Conservation (phyloP, 1,140 invertebrate genomes). For the Scaptomyza hsui region DNA sequence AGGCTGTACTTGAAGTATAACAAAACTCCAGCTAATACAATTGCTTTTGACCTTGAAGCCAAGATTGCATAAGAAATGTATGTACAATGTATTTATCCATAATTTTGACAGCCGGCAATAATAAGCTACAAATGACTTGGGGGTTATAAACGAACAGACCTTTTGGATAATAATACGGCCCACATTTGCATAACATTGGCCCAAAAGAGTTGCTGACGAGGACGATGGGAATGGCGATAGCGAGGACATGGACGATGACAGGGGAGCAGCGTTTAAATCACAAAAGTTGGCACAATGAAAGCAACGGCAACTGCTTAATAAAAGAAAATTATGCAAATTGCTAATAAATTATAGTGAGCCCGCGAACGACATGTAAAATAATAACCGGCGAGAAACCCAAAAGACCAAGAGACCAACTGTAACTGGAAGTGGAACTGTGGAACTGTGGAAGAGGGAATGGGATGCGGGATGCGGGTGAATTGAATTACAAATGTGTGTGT, state of each 20-base stretch:
- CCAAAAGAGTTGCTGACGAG: slow-evolving; percentile 66
- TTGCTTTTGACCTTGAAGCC: slow-evolving; percentile 21
- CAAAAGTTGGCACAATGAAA: slow-evolving; percentile 55
- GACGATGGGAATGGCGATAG: slow-evolving; percentile 29
- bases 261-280: slow-evolving; percentile 49
- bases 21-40: background rate
- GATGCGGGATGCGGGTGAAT: slow-evolving; percentile 50
- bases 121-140: slow-evolving; percentile 56
- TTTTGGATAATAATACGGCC: slow-evolving; percentile 56
- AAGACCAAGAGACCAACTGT: slow-evolving; percentile 10
- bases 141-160: slow-evolving; percentile 53
- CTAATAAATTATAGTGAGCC: slow-evolving; percentile 82
- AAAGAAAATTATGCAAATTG: slow-evolving; percentile 83
- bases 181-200: slow-evolving; percentile 75
- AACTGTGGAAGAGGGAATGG: slow-evolving; percentile 18
- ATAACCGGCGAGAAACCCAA: slow-evolving; percentile 48
- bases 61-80: slow-evolving; percentile 2
- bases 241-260: slow-evolving; percentile 47
- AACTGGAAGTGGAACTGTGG: too few species aligned
- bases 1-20: background rate
- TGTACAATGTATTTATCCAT: slow-evolving; percentile 15
- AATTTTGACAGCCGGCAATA: slow-evolving; percentile 53
- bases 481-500: slow-evolving; percentile 81
- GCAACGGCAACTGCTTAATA: slow-evolving; percentile 68
- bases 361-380: slow-evolving; percentile 80